Evolutionary conservation across 2,797 vertebrate species (phyloP).

Genomic region (Otus scops): DNA sequence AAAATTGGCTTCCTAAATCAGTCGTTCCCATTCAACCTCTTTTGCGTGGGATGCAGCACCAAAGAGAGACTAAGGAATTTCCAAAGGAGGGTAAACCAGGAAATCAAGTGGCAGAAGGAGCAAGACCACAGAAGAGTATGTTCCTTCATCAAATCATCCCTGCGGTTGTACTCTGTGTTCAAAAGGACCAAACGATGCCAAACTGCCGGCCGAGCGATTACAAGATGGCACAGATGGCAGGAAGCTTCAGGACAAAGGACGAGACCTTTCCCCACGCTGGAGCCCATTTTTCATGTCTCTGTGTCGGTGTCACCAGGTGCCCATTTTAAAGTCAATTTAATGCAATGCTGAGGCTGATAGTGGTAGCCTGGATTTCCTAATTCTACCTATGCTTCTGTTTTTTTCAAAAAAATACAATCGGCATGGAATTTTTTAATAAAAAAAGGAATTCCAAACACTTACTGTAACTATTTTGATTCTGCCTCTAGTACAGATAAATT

Average conservation of each 20-base stretch:
- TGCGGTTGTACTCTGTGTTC: not conserved
- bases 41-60: not conserved
- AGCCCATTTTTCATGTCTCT: not conserved
- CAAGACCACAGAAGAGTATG: accelerated
- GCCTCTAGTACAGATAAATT: slow-evolving; percentile 49
- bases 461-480: slow-evolving; percentile 65
- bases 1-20: not conserved
- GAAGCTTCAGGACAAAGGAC: not conserved
- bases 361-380: slow-evolving; percentile 52
- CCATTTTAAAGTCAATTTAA: not conserved
- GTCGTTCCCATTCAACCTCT: accelerated
- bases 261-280: not conserved
- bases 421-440: slow-evolving; percentile 79
- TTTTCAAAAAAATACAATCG: slow-evolving; percentile 43
- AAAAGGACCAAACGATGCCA: not conserved
- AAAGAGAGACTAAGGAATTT: not conserved
- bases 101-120: not conserved
- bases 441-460: slow-evolving; percentile 77
- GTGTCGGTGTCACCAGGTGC: not conserved
- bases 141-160: not conserved
- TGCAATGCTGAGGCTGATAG: not conserved
- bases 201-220: not conserved
- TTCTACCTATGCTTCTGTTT: slow-evolving; percentile 49
- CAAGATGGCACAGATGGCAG: not conserved
- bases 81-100: not conserved